Percentiles rank a stretch among this genome's conserved stretches.
These are phyloP conservation scores for Danaus melanippus DNA, from an alignment of 1,140 invertebrate genomes.

Conservation along the genomic window DNA sequence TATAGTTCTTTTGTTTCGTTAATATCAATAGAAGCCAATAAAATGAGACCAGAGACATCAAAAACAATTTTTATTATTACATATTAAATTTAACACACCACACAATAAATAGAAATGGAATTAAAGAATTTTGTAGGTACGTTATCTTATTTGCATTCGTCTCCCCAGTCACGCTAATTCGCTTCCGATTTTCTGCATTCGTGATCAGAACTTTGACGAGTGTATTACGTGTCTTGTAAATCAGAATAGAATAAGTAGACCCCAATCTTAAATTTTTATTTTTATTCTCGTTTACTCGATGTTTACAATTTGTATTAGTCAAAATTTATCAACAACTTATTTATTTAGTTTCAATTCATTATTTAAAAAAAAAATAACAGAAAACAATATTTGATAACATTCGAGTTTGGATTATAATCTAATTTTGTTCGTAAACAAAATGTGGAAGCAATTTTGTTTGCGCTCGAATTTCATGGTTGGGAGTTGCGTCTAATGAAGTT, in stretches of 20 bases:
- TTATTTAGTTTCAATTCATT: too few relatives aligned
- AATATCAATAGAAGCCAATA: too few relatives aligned
- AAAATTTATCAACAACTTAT: too few relatives aligned
- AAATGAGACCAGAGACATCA: too few relatives aligned
- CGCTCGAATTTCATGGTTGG: constrained; percentile 23
- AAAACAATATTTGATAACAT: constrained; percentile 7
- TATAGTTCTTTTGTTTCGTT: too few relatives aligned
- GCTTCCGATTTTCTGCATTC: constrained; percentile 30
- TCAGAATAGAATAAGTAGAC: not conserved
- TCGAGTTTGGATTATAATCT: constrained; percentile 15
- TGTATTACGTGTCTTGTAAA: constrained; percentile 16
- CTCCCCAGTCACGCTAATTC: constrained; percentile 28
- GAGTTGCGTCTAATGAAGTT: constrained; percentile 23
- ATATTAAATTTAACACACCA: too few relatives aligned
- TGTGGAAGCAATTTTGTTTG: constrained; percentile 19
- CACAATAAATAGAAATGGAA: too few relatives aligned
- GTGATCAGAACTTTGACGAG: constrained; percentile 29
- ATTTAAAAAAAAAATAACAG: not conserved
- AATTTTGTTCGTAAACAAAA: constrained; percentile 23
- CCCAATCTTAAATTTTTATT: not conserved
- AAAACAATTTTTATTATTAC: too few relatives aligned
- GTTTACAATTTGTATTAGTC: too few relatives aligned
- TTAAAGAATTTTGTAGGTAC: not conserved
- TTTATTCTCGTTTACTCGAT: too few relatives aligned
- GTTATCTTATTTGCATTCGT: constrained; percentile 29